A percentile compares a stretch with the other conserved stretches of the same genome.
phyloP scores from a whole-genome alignment of 2,113 vertebrate species.

The Onychostruthus taczanowskii region DNA sequence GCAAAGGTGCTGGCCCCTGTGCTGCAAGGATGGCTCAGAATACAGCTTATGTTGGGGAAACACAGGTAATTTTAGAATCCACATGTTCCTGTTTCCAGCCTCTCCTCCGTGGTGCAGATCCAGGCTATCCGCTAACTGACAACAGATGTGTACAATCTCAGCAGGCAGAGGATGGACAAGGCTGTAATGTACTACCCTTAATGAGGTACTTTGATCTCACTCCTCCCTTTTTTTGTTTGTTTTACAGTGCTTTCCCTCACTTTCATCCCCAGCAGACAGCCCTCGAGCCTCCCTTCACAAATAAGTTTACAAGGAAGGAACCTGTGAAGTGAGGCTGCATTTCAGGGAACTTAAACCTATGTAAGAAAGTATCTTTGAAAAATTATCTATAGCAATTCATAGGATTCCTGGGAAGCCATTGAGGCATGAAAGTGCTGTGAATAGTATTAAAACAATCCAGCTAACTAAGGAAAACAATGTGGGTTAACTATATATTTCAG shows the following conservation, averaged over 20 bases:
- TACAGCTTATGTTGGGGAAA: background rate
- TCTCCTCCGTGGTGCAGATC: background rate
- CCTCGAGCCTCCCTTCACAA: background rate
- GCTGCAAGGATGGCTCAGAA: background rate
- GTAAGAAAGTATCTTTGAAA: background rate
- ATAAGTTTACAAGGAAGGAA: slow-evolving; percentile 19
- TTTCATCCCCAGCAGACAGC: background rate
- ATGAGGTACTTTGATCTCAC: slow-evolving; percentile 51
- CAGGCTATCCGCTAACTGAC: slow-evolving; percentile 12
- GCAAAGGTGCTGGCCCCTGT: background rate
- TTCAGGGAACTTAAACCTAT: background rate
- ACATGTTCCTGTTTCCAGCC: background rate
- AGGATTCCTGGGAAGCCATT: background rate
- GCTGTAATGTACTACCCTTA: background rate
- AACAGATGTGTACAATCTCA: slow-evolving; percentile 10
- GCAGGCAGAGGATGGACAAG: slow-evolving; percentile 1
- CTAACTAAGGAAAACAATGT: background rate
- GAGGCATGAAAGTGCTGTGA: background rate
- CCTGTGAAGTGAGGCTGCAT: background rate
- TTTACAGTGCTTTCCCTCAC: slow-evolving; percentile 35
- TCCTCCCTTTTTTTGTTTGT: slow-evolving; percentile 52
- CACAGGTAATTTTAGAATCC: background rate
- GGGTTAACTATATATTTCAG: background rate
- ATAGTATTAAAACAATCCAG: background rate
- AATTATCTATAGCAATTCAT: background rate